Evolutionary conservation across 1,140 invertebrate genomes (phyloP).

Genomic region (Brachionus plicatilis): DNA sequence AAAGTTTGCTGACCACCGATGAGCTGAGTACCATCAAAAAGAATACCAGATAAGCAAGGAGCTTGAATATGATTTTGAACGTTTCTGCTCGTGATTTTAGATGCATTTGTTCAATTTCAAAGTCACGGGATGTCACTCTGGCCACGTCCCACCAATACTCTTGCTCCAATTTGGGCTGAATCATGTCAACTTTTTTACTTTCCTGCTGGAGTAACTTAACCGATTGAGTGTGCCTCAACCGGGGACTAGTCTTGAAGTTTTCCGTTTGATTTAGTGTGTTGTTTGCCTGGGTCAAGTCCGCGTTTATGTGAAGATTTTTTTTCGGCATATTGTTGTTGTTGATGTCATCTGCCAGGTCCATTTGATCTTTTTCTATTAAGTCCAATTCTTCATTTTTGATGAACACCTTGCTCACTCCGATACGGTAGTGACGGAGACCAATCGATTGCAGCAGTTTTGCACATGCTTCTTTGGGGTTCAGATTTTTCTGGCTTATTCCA

Average conservation of each 20-base stretch:
- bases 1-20: conserved; percentile 20
- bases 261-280: not conserved
- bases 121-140: conserved; percentile 22
- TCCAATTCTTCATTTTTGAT: conserved; percentile 33
- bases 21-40: conserved; percentile 17
- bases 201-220: not conserved
- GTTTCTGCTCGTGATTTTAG: not conserved
- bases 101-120: conserved; percentile 39
- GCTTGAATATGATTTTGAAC: conserved; percentile 28
- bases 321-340: conserved; percentile 4
- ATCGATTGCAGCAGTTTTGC: not conserved
- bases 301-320: not conserved
- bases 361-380: conserved; percentile 21
- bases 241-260: not conserved
- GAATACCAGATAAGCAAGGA: conserved; percentile 18
- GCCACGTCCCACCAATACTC: conserved; percentile 41
- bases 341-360: not conserved
- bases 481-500: not conserved
- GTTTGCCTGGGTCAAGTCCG: not conserved
- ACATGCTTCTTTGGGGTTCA: conserved; percentile 19
- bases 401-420: conserved; percentile 22
- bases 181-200: not conserved
- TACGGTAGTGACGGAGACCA: conserved; percentile 4
- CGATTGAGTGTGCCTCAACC: not conserved
- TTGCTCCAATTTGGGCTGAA: conserved; percentile 27